These are phyloP conservation scores for Mirza zaza DNA, from an alignment of 2,113 vertebrate species.

Conservation along the genomic window DNA sequence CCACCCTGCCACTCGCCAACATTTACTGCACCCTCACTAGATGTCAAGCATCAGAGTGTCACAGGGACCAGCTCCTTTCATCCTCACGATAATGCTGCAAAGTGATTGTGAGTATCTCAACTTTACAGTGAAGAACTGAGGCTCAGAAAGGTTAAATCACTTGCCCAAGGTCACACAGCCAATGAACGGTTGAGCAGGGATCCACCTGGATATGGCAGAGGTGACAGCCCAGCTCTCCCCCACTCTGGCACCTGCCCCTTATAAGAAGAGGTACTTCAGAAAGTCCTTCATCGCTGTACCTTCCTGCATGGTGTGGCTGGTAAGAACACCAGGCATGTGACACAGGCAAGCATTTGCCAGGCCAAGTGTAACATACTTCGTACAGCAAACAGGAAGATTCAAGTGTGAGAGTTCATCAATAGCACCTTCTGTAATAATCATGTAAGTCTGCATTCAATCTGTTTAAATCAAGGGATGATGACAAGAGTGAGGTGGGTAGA, in stretches of 20 bases:
- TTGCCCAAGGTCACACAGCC: neutral
- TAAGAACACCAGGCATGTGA: neutral
- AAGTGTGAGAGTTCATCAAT: neutral
- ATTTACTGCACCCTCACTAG: neutral
- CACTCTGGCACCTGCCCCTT: neutral
- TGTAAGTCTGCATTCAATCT: neutral
- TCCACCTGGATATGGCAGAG: neutral
- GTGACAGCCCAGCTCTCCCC: fast-evolving
- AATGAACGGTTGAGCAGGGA: neutral
- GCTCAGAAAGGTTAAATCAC: neutral
- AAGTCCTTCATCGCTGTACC: neutral
- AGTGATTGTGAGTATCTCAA: no score
- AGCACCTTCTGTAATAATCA: neutral
- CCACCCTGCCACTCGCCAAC: neutral
- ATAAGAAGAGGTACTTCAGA: no score
- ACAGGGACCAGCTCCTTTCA: neutral
- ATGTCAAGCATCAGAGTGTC: no score
- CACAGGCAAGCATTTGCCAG: fast-evolving
- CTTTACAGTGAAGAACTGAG: neutral
- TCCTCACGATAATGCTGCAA: neutral
- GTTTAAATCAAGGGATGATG: neutral
- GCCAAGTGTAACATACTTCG: neutral
- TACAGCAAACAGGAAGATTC: neutral
- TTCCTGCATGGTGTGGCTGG: fast-evolving
- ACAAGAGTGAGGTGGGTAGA: neutral